Conservation (phyloP, 2,888 invertebrate genomes). For the Sphaerophoria rueppellii region DNA sequence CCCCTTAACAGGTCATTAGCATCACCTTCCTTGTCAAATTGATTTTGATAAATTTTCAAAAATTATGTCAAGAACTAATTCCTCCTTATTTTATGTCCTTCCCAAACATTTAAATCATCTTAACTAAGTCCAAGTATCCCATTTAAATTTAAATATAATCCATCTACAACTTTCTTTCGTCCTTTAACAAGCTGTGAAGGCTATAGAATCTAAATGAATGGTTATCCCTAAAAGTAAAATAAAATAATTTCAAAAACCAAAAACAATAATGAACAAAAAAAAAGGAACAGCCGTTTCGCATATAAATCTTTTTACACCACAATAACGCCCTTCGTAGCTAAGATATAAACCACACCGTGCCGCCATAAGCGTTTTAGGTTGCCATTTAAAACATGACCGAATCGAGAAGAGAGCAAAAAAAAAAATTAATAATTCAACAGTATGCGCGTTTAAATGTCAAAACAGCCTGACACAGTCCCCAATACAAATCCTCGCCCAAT, state of each 20-base stretch:
- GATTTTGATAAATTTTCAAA: too few species aligned
- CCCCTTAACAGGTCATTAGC: too few species aligned
- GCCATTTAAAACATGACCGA: background rate
- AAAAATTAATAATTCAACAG: conserved; percentile 60
- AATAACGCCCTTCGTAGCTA: conserved; percentile 19
- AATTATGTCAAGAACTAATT: background rate
- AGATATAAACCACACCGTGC: conserved; percentile 28
- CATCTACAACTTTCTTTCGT: background rate
- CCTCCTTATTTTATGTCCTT: background rate
- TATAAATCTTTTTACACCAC: conserved; percentile 31
- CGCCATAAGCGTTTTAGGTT: background rate
- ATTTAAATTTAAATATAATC: conserved; percentile 10
- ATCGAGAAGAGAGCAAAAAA: background rate
- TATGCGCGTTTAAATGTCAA: conserved; percentile 52
- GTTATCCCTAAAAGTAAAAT: conserved; percentile 6
- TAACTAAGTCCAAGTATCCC: background rate
- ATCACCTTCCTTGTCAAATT: too few species aligned
- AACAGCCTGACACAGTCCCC: conserved; percentile 52
- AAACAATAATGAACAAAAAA: conserved; percentile 21
- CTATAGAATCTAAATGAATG: background rate
- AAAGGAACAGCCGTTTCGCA: conserved; percentile 15
- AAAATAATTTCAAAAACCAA: conserved; percentile 33
- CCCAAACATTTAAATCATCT: background rate
- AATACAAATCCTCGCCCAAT: conserved; percentile 61
- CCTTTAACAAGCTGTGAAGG: background rate